These are phyloP conservation scores for Mimumesa dahlbomi DNA, from an alignment of 2,888 invertebrate species.

Conservation along the genomic window DNA sequence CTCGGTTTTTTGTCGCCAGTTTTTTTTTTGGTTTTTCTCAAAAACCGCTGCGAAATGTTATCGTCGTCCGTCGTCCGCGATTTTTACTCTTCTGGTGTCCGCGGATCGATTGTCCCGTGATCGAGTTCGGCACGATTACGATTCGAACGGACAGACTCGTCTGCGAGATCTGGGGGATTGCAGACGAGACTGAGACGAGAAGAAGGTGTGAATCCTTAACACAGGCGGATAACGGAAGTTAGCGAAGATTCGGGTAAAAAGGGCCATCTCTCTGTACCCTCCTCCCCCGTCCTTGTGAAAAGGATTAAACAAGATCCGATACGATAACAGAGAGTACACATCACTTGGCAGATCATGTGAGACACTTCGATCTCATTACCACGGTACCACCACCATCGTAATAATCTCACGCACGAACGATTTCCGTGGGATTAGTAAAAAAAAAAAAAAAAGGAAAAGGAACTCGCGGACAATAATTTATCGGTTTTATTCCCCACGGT, in stretches of 20 bases:
- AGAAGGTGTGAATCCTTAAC: not conserved
- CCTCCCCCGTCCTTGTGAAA: too few relatives aligned
- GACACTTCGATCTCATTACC: constrained; percentile 36
- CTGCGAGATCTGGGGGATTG: not conserved
- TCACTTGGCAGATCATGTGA: constrained; percentile 40
- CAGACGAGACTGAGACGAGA: not conserved
- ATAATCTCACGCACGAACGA: constrained; percentile 34
- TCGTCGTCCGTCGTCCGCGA: not conserved
- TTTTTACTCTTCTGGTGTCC: not conserved
- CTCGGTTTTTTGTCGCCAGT: too few relatives aligned
- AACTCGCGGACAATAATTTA: constrained; percentile 1
- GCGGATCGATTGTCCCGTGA: not conserved
- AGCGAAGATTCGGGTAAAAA: too few relatives aligned
- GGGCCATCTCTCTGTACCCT: too few relatives aligned
- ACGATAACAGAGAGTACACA: too few relatives aligned
- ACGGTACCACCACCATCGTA: constrained; percentile 34
- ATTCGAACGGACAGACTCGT: not conserved
- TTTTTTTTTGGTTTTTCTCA: too few relatives aligned
- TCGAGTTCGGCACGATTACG: not conserved
- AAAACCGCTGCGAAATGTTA: too few relatives aligned
- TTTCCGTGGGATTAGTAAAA: not conserved
- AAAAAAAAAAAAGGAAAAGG: too few relatives aligned
- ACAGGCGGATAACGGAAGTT: too few relatives aligned
- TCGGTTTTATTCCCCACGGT: too few relatives aligned
- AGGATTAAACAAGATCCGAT: too few relatives aligned